Evolutionary conservation across 2,888 invertebrate genomes (phyloP), one percentile per base, ranked within the genome.

Genomic region (Plebejus argus): DNA sequence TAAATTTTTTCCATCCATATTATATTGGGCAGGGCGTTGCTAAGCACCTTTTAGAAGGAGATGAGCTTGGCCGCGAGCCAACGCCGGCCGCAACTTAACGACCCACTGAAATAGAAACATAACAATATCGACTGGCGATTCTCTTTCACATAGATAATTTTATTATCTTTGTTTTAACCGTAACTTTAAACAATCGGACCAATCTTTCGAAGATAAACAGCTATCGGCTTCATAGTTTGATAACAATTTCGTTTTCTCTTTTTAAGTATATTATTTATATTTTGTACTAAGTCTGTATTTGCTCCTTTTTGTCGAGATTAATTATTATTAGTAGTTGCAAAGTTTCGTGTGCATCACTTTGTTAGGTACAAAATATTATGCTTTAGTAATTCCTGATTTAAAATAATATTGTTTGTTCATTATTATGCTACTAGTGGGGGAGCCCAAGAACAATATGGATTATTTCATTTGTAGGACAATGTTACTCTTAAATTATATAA

Each of bases 41-140:
- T 83, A 83, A 83, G 83, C 82, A 83, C 82, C 81, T 83, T 83
- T 83, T 81, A 83, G 82, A 78, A 76, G 79, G 75, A 82, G 83
- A 83, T 81, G 83, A 83, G 83, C 78, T 83, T 83, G 83, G 83
- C 82, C 28, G 1, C 8, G 61, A 23, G 83, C 83, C 83, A 84
- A 79, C 76, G 58, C 76, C 81, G 77, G 79, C 79, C 81, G 72
- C 81, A 78, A 79, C 81, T 80, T 78, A 75, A 77, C 78, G 77
- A 79, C 76, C 74, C 79, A 79, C 78, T 78, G 58, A 78, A 81
- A 80, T 78, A 77, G 76, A 80, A 81, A 81, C 79, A 75, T 78
- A 77, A 79, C 79, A 82, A 77, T 76, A 79, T 80, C 79, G 78
- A 80, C 79, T 81, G 70, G 71, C 71, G 81, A 81, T 82, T 81